phyloP scores from a whole-genome alignment of 2,888 invertebrate genomes.

The Chaitophorus viminalis region DNA sequence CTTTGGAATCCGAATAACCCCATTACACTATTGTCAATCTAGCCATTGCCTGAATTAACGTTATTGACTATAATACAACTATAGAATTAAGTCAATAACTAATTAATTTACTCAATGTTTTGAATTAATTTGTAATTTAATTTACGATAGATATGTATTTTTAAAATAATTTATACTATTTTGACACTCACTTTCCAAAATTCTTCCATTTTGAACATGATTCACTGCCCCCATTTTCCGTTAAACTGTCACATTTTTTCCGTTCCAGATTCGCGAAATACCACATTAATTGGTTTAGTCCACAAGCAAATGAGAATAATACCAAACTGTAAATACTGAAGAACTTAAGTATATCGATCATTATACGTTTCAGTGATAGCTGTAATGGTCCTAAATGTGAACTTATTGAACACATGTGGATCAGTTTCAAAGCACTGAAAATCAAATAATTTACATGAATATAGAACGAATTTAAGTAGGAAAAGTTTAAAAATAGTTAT shows the following conservation, averaged over 20 bases:
- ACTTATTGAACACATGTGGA: conserved; percentile 92
- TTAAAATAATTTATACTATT: not conserved
- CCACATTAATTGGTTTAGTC: conserved; percentile 91
- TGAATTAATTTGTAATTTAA: too few relatives aligned
- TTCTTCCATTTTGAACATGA: conserved; percentile 88
- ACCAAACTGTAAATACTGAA: conserved; percentile 89
- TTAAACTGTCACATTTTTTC: conserved; percentile 79
- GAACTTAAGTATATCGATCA: conserved; percentile 91
- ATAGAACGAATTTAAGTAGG: not conserved
- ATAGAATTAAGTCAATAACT: too few relatives aligned
- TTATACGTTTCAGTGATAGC: conserved; percentile 89
- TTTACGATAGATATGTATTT: not conserved
- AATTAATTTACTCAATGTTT: too few relatives aligned
- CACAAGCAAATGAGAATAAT: conserved; percentile 92
- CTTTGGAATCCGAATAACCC: too few relatives aligned
- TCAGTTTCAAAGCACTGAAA: conserved; percentile 85
- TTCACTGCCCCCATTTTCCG: conserved; percentile 75
- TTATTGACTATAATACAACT: too few relatives aligned
- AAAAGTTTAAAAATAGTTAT: too few relatives aligned
- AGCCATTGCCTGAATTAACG: too few relatives aligned
- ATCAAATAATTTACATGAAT: conserved; percentile 24
- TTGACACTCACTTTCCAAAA: conserved; percentile 78
- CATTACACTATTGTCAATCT: too few relatives aligned
- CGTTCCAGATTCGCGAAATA: conserved; percentile 87
- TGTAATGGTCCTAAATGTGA: conserved; percentile 92